Percentiles rank a stretch among this genome's conserved stretches.
phyloP scores from a whole-genome alignment of 2,888 invertebrate species.

The Disparrhopalites patrizii region DNA sequence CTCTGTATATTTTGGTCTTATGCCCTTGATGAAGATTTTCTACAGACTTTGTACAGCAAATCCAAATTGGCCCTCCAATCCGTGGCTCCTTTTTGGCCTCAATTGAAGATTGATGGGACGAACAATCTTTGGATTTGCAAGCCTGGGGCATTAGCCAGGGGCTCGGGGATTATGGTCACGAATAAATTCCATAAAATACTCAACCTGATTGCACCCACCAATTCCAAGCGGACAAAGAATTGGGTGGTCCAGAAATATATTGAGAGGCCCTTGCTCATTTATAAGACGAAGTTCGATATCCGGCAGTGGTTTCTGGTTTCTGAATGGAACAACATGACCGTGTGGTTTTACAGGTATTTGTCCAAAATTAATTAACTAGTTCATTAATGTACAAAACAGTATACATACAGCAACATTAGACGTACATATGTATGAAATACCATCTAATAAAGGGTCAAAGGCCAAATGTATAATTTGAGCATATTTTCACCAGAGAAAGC shows the following conservation, averaged over 20 bases:
- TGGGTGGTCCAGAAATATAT: conserved; percentile 95
- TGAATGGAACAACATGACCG: conserved; percentile 79
- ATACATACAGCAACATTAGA: neutral
- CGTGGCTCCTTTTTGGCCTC: conserved; percentile 71
- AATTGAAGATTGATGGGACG: conserved; percentile 76
- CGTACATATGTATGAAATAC: neutral
- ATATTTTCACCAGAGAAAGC: conserved; percentile 62
- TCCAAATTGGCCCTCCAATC: conserved; percentile 63
- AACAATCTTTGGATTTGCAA: conserved; percentile 92
- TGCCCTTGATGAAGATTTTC: too few relatives aligned
- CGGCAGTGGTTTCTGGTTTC: conserved; percentile 93
- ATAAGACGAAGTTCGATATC: conserved; percentile 90
- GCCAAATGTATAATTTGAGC: neutral
- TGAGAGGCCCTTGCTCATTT: conserved; percentile 80
- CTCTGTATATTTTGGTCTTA: too few relatives aligned
- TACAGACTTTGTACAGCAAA: conserved; percentile 56
- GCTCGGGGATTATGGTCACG: conserved; percentile 81
- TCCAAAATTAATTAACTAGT: too few relatives aligned
- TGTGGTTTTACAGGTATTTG: conserved; percentile 83
- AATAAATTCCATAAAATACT: conserved; percentile 80
- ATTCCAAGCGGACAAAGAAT: conserved; percentile 17
- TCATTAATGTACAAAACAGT: conserved; percentile 26
- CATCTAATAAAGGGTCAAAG: neutral
- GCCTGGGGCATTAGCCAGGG: conserved; percentile 88
- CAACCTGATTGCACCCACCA: conserved; percentile 60